Evolutionary conservation across 2,113 vertebrate genomes (phyloP), one percentile per base, ranked within the genome.

Genomic region (Ariopsis seemanni): DNA sequence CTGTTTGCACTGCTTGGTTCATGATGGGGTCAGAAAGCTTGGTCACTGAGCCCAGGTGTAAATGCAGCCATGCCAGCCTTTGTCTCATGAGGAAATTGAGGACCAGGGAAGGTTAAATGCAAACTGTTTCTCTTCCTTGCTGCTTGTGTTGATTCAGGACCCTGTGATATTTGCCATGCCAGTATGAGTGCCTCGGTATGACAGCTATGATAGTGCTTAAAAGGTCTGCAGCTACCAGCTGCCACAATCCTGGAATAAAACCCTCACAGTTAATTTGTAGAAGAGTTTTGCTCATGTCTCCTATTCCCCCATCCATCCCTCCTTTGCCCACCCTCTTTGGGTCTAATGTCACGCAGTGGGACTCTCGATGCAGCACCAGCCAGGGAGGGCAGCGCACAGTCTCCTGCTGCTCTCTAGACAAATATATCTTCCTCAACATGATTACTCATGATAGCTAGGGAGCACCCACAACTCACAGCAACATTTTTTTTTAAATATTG

Each of bases 241-340:
- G 89, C 87, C 88, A 83, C 42, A 60, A 90, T 87, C 86, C 84
- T 83, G 84, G 90, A 92, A 92, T 93, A 91, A 93, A 93, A 92
- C 90, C 88, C 93, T 94, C 91, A 91, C 87, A 91, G 91, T 93
- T 92, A 93, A 94, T 94, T 93, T 92, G 89, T 87, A 78, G 10
- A 80, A 63, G 25, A 88, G 86, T 69, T 84, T 67, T 85, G 48
- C 72, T 83, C 86, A 82, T 79, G 74, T 82, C 88, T 58, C 79
- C 86, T 67, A 77, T 18, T 62, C n/a, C 88, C 82, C 78, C 72
- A 34, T 48, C 85, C 60, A 34, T 75, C 79, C 9, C 84, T n/a
- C 81, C 14, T 2, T 34, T 14, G 88, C 88, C 90, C 87, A 55
- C 86, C 90, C 87, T 87, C 2, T 63, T 89, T 78, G 84, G 90